Evolutionary conservation across 2,888 invertebrate genomes (phyloP).

Genomic region (Habrosyne pyritoides): DNA sequence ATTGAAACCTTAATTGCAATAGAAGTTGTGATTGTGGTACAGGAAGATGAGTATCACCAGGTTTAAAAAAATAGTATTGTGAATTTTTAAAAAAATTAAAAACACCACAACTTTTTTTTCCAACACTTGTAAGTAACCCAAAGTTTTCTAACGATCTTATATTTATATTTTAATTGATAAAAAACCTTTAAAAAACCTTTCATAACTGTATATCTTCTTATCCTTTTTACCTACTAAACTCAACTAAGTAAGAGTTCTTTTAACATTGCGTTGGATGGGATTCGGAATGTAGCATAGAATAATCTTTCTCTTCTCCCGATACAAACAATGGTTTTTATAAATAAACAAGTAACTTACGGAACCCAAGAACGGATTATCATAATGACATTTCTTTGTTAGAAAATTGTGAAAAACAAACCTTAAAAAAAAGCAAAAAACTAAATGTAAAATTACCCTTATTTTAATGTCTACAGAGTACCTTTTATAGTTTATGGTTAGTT

Average conservation of each 20-base stretch:
- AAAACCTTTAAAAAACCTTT: conserved; percentile 9
- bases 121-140: too few species aligned
- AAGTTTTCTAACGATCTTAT: not conserved
- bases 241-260: conserved; percentile 5
- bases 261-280: conserved; percentile 14
- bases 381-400: conserved; percentile 67
- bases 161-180: conserved; percentile 6
- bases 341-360: conserved; percentile 49
- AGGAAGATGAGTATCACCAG: too few species aligned
- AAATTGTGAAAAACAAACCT: conserved; percentile 15
- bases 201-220: conserved; percentile 5
- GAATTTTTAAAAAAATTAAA: too few species aligned
- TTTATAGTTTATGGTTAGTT: conserved; percentile 15
- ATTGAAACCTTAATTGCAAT: too few species aligned
- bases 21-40: too few species aligned
- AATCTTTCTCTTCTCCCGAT: conserved; percentile 20
- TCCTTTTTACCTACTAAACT: conserved; percentile 10
- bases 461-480: conserved; percentile 13
- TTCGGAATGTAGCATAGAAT: conserved; percentile 21
- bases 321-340: conserved; percentile 24
- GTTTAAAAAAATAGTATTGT: too few species aligned
- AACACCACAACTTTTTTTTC: too few species aligned
- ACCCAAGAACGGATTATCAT: conserved; percentile 67
- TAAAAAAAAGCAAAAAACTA: too few species aligned
- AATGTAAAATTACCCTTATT: conserved; percentile 8